Percentiles rank a stretch among this genome's conserved stretches.
Conservation (phyloP, 2,888 invertebrate species). For the Elgonia sp. region DNA sequence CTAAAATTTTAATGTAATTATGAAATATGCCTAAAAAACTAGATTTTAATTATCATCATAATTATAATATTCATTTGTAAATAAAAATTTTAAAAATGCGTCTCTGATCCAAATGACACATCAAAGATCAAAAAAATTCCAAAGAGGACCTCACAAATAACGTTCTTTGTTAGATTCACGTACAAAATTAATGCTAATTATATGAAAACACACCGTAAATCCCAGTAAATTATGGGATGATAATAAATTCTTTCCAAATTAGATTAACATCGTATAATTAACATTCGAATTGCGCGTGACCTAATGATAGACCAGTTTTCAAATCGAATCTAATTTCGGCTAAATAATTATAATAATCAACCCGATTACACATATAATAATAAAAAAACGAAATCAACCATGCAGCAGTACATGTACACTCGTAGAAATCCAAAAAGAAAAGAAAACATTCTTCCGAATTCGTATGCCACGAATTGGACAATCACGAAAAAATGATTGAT, state of each 20-base stretch:
- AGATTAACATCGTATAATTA: slow-evolving; percentile 69
- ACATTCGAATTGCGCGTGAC: slow-evolving; percentile 41
- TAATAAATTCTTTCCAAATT: slow-evolving; percentile 60
- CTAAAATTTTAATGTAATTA: too few species aligned
- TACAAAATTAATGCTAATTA: slow-evolving; percentile 56
- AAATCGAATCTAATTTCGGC: slow-evolving; percentile 55
- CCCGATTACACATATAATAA: background rate
- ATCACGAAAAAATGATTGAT: slow-evolving; percentile 58
- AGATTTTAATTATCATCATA: too few species aligned
- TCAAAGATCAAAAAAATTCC: too few species aligned
- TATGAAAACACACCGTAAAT: slow-evolving; percentile 43
- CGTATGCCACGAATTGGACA: slow-evolving; percentile 29
- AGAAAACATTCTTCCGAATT: slow-evolving; percentile 37
- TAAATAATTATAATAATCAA: slow-evolving; percentile 45
- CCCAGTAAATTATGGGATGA: slow-evolving; percentile 54
- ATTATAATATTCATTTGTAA: too few species aligned
- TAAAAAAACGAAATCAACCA: background rate
- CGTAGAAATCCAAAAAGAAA: background rate
- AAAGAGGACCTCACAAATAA: background rate
- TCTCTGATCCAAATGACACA: background rate
- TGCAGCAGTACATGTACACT: background rate
- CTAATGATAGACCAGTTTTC: slow-evolving; percentile 59
- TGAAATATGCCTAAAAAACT: too few species aligned
- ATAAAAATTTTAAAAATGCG: too few species aligned
- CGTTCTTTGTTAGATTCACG: slow-evolving; percentile 1